Evolutionary conservation across 2,888 invertebrate genomes (phyloP), one percentile per base, ranked within the genome.

Genomic region (Aporophyla lueneburgensis): DNA sequence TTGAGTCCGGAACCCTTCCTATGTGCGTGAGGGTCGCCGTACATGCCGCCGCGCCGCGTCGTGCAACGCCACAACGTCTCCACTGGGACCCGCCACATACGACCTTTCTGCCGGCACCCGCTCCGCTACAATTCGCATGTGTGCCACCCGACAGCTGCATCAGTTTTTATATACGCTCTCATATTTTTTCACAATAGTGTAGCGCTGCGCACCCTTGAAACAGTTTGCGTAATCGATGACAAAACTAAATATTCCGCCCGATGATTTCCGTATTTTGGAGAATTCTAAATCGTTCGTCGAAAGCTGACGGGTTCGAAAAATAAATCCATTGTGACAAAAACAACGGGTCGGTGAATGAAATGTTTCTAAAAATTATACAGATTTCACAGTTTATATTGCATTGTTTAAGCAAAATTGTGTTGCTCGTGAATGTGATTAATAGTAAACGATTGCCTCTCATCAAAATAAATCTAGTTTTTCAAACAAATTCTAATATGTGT

Each of bases 191-290:
- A 96, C 96, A 96, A 96, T 95, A 91, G 93, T 91, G 91, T 92
- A 91, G 89, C 92, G 89, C 93, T 93, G 91, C 94, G 95, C 96
- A 96, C 96, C 96, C 96, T 96, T 96, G 96, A 96, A 96, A 96
- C 96, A 96, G 96, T 96, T 96, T 96, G 96, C 96, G 96, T 96
- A 96, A 96, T 96, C 96, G 96, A 96, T 96, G 96, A 96, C 96
- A 96, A 96, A 96, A 96, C 96, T 96, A 96, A 96, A 96, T 96
- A 96, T 96, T 96, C 96, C 96, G 94, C 96, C 95, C 94, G 96
- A 94, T 95, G 96, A 96, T 96, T 96, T 96, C 96, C 96, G 96
- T 95, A 95, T 96, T 96, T 94, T 93, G 95, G 93, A 94, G 93
- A 95, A 94, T 89, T 85, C 83, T 81, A 92, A 92, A 89, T 89